Evolutionary conservation across 2,797 vertebrate species (phyloP).

Genomic region (Aldrovandia affinis): DNA sequence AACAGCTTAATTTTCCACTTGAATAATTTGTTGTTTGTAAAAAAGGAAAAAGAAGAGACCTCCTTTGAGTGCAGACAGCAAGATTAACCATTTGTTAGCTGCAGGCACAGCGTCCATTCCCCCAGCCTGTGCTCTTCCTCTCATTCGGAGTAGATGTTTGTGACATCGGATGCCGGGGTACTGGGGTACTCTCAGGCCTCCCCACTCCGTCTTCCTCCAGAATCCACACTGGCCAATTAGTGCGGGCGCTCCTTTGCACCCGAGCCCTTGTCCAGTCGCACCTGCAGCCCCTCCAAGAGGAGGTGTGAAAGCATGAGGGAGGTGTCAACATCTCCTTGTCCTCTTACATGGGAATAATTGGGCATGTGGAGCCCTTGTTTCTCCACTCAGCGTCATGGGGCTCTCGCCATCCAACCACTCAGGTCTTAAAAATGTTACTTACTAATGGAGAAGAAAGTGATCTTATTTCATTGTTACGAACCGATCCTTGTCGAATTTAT

Average conservation of each 20-base stretch:
- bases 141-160: neutral
- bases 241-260: slow-evolving; percentile 20
- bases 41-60: neutral
- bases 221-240: slow-evolving; percentile 30
- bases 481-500: neutral
- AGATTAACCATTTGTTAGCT: neutral
- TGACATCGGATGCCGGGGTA: neutral
- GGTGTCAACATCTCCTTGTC: slow-evolving; percentile 9
- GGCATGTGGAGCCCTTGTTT: slow-evolving; percentile 3
- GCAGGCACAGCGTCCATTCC: neutral
- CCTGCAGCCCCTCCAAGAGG: slow-evolving; percentile 26
- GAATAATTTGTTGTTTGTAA: neutral
- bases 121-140: neutral
- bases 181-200: neutral
- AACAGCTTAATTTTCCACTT: no score
- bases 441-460: neutral
- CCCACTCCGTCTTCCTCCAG: slow-evolving; percentile 8
- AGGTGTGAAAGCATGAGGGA: slow-evolving; percentile 22
- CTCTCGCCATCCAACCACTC: neutral
- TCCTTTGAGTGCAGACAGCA: neutral
- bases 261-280: slow-evolving; percentile 29
- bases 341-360: slow-evolving; percentile 20
- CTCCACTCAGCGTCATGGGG: neutral
- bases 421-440: neutral
- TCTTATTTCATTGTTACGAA: neutral